Conservation (phyloP, 2,797 vertebrate genomes). For the Onychomys leucogaster region DNA sequence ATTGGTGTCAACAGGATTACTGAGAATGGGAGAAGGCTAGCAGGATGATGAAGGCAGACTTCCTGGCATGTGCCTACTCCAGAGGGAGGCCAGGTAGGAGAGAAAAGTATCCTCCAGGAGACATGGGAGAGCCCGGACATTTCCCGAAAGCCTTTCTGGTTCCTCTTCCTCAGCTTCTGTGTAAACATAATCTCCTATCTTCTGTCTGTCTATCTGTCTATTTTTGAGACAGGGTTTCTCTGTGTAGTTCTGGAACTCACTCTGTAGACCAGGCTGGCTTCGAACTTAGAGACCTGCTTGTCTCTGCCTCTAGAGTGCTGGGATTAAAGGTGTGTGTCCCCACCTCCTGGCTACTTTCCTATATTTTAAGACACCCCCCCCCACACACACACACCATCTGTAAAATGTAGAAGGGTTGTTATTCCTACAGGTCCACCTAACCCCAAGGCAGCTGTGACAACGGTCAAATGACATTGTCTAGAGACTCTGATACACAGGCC, state of each 20-base stretch:
- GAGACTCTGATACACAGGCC: background rate
- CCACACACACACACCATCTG: too few relatives aligned
- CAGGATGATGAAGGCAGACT: background rate
- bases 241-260: background rate
- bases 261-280: background rate
- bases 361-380: background rate
- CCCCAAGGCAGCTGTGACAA: background rate
- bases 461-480: background rate
- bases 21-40: background rate
- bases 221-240: background rate
- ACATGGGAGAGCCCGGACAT: background rate
- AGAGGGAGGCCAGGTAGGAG: background rate
- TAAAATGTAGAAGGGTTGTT: background rate
- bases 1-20: background rate
- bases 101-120: background rate
- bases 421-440: background rate
- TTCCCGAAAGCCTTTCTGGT: background rate
- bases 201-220: background rate
- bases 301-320: background rate
- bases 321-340: fast-evolving
- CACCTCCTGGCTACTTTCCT: background rate
- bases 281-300: background rate
- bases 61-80: background rate
- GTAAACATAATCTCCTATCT: background rate
- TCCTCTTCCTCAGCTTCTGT: background rate